These are phyloP conservation scores for Pachyrhynchus sulphureomaculatus DNA, from an alignment of 1,140 invertebrate species.

Conservation along the genomic window DNA sequence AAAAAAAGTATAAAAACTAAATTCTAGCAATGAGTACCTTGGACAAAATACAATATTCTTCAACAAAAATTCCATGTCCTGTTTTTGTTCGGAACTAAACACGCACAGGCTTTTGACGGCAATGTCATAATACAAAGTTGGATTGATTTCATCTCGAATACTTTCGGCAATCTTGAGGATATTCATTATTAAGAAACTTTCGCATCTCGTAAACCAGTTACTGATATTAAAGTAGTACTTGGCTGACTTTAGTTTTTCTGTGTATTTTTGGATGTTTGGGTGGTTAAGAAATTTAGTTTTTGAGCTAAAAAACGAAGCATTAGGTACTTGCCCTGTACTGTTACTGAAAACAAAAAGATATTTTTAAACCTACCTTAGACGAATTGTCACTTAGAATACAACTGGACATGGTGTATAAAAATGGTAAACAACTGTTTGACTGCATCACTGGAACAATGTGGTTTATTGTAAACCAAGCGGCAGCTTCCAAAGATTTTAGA, in stretches of 20 bases:
- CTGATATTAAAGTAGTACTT: constrained; percentile 47
- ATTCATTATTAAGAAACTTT: constrained; percentile 56
- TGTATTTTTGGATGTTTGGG: constrained; percentile 41
- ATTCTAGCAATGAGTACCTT: constrained; percentile 31
- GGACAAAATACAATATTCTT: constrained; percentile 58
- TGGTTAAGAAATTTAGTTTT: constrained; percentile 46
- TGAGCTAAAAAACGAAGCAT: constrained; percentile 41
- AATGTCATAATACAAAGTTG: constrained; percentile 52
- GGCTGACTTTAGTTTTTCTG: constrained; percentile 27
- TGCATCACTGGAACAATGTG: constrained; percentile 57
- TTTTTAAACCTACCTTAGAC: constrained; percentile 28
- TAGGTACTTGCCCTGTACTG: background rate
- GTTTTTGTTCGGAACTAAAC: constrained; percentile 54
- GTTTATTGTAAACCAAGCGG: constrained; percentile 52
- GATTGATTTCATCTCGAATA: constrained; percentile 51
- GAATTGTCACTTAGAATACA: constrained; percentile 37
- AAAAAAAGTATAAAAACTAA: background rate
- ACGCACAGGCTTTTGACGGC: constrained; percentile 58
- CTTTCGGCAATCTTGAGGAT: constrained; percentile 53
- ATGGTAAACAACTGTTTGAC: constrained; percentile 54
- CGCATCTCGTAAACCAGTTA: constrained; percentile 61
- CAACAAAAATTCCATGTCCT: constrained; percentile 55
- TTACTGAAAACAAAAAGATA: background rate
- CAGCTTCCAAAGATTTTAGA: constrained; percentile 49
- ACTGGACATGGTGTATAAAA: constrained; percentile 53